Evolutionary conservation across 2,888 invertebrate species (phyloP), one percentile per base, ranked within the genome.

Genomic region (Acanthosepion lycidas): DNA sequence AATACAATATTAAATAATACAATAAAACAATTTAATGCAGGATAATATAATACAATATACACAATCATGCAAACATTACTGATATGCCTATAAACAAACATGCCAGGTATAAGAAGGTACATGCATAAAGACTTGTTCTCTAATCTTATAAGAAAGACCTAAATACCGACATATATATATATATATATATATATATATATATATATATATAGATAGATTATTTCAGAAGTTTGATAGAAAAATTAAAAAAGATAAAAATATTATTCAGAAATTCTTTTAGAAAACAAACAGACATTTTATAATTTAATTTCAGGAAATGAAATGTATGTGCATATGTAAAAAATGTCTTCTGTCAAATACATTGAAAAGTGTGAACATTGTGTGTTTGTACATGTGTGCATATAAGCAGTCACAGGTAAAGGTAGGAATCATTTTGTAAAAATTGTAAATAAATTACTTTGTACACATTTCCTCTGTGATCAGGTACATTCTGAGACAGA

Each of bases 1-100:
- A n/a, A 78, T 78, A 78, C 28, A n/a, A 78, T 78, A 78, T 78
- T n/a, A 78, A 78, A 78, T 78, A 78, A 78, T 78, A n/a, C 78
- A 78, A 78, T 78, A 78, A n/a, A 78, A n/a, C 78, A 78, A 78
- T 78, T 28, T n/a, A 78, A 78, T 78, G n/a, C n/a, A 78, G 78
- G n/a, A n/a, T n/a, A 28, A 78, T 78, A 78, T n/a, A n/a, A 78
- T n/a, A n/a, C 78, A 78, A 78, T 78, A 59, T 23, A 59, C 59
- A 59, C 23, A 78, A 28, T 9, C 0, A n/a, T n/a, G 12, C 18
- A 15, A n/a, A 15, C n/a, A 78, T 78, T n/a, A 8, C 28, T 9
- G 78, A 78, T 78, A 18, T n/a, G n/a, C 78, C 8, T n/a, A 78
- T 8, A 78, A n/a, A n/a, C 8, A 78, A n/a, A 78, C n/a, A 15